These are phyloP conservation scores for Fringilla coelebs DNA, from an alignment of 2,797 vertebrate genomes.

Conservation along the genomic window DNA sequence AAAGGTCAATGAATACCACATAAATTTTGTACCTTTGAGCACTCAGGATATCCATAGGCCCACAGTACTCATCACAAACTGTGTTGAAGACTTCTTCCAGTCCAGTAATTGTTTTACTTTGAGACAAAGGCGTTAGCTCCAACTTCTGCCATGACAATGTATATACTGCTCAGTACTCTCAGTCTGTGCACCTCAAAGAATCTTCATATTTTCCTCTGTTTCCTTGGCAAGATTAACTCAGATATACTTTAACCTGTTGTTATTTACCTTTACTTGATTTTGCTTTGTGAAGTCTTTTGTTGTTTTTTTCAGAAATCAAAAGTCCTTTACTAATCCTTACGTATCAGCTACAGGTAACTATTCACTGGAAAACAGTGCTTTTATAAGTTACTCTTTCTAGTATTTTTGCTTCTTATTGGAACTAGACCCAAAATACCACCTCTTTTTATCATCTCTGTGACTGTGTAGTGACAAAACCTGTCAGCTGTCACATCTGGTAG, in stretches of 20 bases:
- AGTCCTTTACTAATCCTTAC: neutral
- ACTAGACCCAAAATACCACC: neutral
- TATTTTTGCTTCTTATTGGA: neutral
- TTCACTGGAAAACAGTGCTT: neutral
- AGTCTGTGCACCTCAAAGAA: neutral
- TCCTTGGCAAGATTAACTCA: neutral
- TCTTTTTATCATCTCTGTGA: neutral
- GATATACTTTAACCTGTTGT: neutral
- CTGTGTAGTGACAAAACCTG: neutral
- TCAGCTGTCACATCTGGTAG: neutral
- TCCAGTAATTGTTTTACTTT: neutral
- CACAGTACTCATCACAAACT: neutral
- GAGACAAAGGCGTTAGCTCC: neutral
- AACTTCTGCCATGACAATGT: neutral
- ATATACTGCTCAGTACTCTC: accelerated
- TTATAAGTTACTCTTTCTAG: neutral
- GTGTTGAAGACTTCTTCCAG: neutral
- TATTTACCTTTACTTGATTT: neutral
- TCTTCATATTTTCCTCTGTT: neutral
- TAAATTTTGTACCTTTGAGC: neutral
- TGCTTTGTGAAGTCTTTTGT: neutral
- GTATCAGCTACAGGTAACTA: neutral
- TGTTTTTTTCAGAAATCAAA: neutral
- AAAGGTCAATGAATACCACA: neutral
- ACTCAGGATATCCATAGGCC: neutral